Evolutionary conservation across 1,140 invertebrate species (phyloP).

Genomic region (Hormaphis cornu): DNA sequence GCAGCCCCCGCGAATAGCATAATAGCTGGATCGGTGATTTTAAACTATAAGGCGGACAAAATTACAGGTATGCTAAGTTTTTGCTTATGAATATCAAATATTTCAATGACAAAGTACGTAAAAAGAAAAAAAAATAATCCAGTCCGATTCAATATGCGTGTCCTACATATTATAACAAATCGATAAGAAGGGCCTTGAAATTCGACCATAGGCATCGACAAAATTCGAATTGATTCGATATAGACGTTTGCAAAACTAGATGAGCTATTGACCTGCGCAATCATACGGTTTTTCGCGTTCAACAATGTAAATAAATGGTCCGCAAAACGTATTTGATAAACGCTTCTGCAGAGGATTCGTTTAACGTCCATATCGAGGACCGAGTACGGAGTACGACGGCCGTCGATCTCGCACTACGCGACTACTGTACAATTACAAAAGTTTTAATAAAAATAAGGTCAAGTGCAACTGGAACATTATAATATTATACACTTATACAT

Average conservation of each 20-base stretch:
- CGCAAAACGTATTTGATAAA: neutral
- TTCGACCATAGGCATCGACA: neutral
- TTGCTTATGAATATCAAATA: too few relatives aligned
- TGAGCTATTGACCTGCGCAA: neutral
- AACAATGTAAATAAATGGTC: neutral
- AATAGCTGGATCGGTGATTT: too few relatives aligned
- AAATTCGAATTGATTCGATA: neutral
- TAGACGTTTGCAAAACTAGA: neutral
- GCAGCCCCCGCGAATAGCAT: too few relatives aligned
- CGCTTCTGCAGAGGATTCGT: neutral
- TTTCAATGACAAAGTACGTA: too few relatives aligned
- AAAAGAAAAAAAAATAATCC: conserved; percentile 12
- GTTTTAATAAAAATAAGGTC: conserved; percentile 9
- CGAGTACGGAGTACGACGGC: neutral
- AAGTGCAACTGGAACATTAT: conserved; percentile 4
- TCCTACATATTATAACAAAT: neutral
- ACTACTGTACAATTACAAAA: too few relatives aligned
- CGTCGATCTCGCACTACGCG: neutral
- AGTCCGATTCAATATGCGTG: neutral
- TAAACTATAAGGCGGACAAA: too few relatives aligned
- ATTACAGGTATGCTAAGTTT: too few relatives aligned
- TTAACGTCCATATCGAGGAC: neutral
- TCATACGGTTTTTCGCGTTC: neutral
- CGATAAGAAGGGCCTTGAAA: neutral
- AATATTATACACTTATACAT: neutral